Evolutionary conservation across 2,797 vertebrate species (phyloP), one percentile per base, ranked within the genome.

Genomic region (Delichon dasypus): DNA sequence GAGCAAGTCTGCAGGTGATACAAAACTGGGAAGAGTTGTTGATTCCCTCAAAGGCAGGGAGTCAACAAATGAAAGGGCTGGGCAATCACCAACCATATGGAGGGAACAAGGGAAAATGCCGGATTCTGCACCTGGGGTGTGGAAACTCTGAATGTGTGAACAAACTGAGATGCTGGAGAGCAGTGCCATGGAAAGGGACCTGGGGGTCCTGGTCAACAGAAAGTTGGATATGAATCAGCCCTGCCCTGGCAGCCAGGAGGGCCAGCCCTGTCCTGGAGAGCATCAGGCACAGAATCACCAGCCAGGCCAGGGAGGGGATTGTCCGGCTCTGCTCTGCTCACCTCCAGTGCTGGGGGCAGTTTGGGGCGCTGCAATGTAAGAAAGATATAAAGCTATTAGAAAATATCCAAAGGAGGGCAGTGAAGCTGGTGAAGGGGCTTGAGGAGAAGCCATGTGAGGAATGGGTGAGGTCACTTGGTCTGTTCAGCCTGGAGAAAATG

Each of bases 181-280:
- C n/a, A 60, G 54, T 0, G 0, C 38, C 23, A 9, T 4, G 4
- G 47, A 68, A 45, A 76, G 5, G 8, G 10, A n/a, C 27, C 6
- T 53, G 4, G 19, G 27, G 22, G 16, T 9, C 7, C n/a, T 51
- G 27, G 71, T 16, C 3, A 5, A 7, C 1, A 6, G 27, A 2
- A 60, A 51, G 22, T 1, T 60, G 38, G 2, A 53, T 2, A 4
- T 2, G 53, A 26, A 3, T 1, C 47, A 76, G 47, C 45, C 22
- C 5, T 38, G 47, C 19, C 45, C 38, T 60, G 62, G 45, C n/a
- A 85, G 64, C 40, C 54, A 54, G 34, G 23, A 40, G n/a, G n/a
- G 29, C 3, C 25, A 40, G 0, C 13, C 29, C 7, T 61, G 55
- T 53, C 38, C 55, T 62, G 64, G 11, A 10, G 36, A 5, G 2